Evolutionary conservation across 2,797 vertebrate genomes (phyloP), one percentile per base, ranked within the genome.

Genomic region (Pelochelys cantorii): DNA sequence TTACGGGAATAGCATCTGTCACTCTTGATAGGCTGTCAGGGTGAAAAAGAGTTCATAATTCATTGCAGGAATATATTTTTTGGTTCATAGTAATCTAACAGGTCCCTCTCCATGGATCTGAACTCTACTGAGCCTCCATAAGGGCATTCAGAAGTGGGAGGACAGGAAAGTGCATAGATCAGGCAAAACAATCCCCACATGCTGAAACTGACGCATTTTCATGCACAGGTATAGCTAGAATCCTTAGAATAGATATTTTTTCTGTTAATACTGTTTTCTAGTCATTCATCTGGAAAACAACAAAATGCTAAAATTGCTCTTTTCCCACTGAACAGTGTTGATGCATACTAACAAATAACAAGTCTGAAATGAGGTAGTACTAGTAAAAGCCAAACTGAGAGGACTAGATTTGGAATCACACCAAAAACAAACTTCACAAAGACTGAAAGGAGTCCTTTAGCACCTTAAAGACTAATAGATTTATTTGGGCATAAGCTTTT

Each of bases 101-200:
- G 15, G 17, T 10, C 82, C 59, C 53, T 27, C 37, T 78, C 7
- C 0, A 0, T 11, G n/a, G 81, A 3, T 12, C 25, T 53, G 79
- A 78, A 52, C 0, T 25, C 11, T 23, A 2, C 3, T 81, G 14
- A 86, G 48, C 11, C 5, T 56, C 5, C 48, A 68, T 1, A 14
- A 23, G 0, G 0, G n/a, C 1, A 71, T 37, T 12, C 68, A 71
- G 68, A 37, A 71, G 20, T 23, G 11, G 68, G 20, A 71, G 68
- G n/a, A 37, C 22, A 71, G 20, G n/a, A 71, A 10, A 37, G 20
- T 22, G 11, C 11, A 20, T 37, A 22, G 34, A 9, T 71, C 12
- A 71, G 34, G 34, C 34, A 37, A 34, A 37, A 71, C 34, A 71
- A 37, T 3, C 20, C 34, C 68, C 10, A 23, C 37, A n/a, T 4